Conservation (phyloP, 1,140 invertebrate genomes). For the Battus philenor region DNA sequence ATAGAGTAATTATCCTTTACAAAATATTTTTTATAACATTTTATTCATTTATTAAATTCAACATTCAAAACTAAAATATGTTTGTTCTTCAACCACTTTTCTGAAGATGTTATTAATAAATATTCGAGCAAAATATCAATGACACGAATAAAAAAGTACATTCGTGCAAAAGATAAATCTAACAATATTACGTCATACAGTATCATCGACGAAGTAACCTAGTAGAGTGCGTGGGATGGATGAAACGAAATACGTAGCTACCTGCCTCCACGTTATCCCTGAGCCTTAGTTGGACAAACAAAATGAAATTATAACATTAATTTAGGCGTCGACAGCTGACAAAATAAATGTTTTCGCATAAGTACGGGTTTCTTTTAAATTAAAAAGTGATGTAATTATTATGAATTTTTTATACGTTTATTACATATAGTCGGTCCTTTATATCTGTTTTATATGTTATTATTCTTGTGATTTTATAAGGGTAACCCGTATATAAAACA, state of each 20-base stretch:
- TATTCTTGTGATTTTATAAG: no score
- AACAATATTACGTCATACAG: constrained; percentile 4
- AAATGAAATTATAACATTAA: constrained; percentile 30
- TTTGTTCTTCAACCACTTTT: no score
- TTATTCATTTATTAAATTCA: no score
- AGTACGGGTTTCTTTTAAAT: neutral
- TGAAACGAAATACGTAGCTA: constrained; percentile 13
- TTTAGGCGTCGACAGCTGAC: constrained; percentile 18
- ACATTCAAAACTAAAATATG: no score
- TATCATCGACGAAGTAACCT: constrained; percentile 4
- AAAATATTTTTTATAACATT: no score
- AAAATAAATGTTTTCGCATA: constrained; percentile 2
- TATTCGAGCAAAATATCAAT: neutral
- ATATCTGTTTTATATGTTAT: no score
- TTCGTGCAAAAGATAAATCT: neutral
- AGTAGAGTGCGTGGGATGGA: constrained; percentile 9
- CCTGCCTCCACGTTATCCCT: constrained; percentile 4
- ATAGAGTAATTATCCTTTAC: no score
- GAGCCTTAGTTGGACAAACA: constrained; percentile 38
- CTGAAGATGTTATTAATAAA: no score
- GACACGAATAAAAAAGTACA: neutral
- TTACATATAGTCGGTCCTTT: no score
- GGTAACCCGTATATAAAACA: neutral
- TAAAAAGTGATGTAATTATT: neutral
- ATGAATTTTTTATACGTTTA: neutral